Evolutionary conservation across 2,113 vertebrate species (phyloP).

Genomic region (Vidua chalybeata): DNA sequence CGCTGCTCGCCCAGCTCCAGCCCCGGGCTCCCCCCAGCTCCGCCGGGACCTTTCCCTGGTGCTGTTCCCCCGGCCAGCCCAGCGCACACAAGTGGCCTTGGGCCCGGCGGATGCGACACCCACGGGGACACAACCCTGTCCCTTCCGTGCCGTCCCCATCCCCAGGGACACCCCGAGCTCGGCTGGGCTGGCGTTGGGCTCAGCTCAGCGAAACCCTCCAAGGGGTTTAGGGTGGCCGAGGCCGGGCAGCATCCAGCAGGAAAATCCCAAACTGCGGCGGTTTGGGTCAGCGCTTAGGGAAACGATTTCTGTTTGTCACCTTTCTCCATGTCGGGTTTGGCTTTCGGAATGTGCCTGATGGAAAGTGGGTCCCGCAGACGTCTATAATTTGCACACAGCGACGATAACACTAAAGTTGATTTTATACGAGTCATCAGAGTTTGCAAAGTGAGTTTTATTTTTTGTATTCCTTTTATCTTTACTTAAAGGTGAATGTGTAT

Average conservation of each 20-base stretch:
- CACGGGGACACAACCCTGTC: neutral
- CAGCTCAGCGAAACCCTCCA: neutral
- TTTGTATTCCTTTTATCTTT: conserved; percentile 84
- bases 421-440: conserved; percentile 81
- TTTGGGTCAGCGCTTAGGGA: neutral
- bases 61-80: neutral
- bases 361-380: conserved; percentile 59
- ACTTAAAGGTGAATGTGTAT: conserved; percentile 85
- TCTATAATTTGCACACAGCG: conserved; percentile 76
- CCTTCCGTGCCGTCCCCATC: neutral
- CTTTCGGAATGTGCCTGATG: conserved; percentile 63
- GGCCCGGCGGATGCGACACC: neutral
- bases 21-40: neutral
- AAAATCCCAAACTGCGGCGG: neutral
- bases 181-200: neutral
- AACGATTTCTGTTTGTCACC: neutral
- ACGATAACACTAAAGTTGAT: conserved; percentile 75
- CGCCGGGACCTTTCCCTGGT: neutral
- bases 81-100: conserved; percentile 14
- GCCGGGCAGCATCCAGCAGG: neutral
- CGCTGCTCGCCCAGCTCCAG: neutral
- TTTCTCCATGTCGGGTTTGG: conserved; percentile 20
- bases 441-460: conserved; percentile 83
- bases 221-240: neutral
- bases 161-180: neutral